Evolutionary conservation across 1,140 invertebrate genomes (phyloP).

Genomic region (Elysia chlorotica): DNA sequence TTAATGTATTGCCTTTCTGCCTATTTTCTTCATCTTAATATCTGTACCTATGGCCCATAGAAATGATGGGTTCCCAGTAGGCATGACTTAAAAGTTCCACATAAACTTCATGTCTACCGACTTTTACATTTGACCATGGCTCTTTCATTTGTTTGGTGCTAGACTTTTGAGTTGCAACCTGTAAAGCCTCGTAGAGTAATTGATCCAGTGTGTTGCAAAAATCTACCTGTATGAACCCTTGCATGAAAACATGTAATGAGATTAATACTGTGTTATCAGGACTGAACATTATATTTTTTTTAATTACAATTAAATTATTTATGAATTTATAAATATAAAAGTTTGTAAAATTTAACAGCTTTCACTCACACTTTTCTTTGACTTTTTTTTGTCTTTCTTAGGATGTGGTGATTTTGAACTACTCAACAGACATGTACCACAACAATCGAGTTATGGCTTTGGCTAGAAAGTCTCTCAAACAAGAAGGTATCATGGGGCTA

Average conservation of each 20-base stretch:
- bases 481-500: constrained; percentile 66
- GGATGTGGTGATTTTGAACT: constrained; percentile 66
- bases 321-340: neutral
- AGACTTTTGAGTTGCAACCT: too few species aligned
- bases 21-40: neutral
- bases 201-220: too few species aligned
- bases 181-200: too few species aligned
- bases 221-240: neutral
- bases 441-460: constrained; percentile 64
- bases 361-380: neutral
- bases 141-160: too few species aligned
- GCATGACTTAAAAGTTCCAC: too few species aligned
- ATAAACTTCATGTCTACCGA: too few species aligned
- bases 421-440: constrained; percentile 58
- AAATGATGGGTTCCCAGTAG: neutral
- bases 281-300: neutral
- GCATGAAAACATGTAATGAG: neutral
- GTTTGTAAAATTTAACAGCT: too few species aligned
- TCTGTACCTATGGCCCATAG: neutral
- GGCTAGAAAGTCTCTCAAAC: constrained; percentile 64
- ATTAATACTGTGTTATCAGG: neutral
- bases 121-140: too few species aligned
- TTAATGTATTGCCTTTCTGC: neutral
- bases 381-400: constrained; percentile 27
- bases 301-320: neutral